phyloP scores from a whole-genome alignment of 35 echinoderm and acorn worm species.

The Anneissia japonica region DNA sequence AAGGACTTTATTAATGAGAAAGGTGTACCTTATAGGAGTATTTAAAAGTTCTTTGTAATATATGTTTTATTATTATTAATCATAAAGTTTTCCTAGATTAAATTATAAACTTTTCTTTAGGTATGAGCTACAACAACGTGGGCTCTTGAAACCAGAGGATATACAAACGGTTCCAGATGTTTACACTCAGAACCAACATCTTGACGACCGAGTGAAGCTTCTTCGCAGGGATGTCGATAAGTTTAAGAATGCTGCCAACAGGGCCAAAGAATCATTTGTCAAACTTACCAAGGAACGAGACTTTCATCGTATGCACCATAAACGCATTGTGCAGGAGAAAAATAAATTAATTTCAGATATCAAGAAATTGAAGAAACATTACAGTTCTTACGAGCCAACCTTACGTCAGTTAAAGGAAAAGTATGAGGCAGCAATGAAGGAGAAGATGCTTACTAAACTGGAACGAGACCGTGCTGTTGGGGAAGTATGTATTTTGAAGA shows the following conservation, averaged over 20 bases:
- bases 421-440: conserved; percentile 96
- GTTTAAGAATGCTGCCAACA: conserved; percentile 94
- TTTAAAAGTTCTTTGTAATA: too few relatives aligned
- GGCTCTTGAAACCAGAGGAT: conserved; percentile 82
- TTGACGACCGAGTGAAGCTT: conserved; percentile 70
- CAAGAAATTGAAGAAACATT: conserved; percentile 96
- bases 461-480: conserved; percentile 92
- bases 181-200: conserved; percentile 67
- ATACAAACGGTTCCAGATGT: conserved; percentile 83
- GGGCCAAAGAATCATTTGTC: conserved; percentile 95
- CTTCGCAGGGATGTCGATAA: conserved; percentile 78
- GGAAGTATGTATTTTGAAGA: conserved; percentile 55
- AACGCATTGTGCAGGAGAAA: conserved; percentile 94
- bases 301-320: conserved; percentile 96
- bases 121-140: conserved; percentile 97
- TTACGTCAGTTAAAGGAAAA: conserved; percentile 86
- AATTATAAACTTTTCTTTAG: conserved; percentile 13
- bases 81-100: too few relatives aligned
- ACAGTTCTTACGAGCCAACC: conserved; percentile 90
- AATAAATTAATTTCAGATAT: conserved; percentile 95
- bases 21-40: too few relatives aligned
- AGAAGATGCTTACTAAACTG: conserved; percentile 92
- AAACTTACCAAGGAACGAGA: conserved; percentile 88
- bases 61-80: too few relatives aligned
- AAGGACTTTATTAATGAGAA: too few relatives aligned